Evolutionary conservation across 2,113 vertebrate species (phyloP), one percentile per base, ranked within the genome.

Genomic region (Datnioides undecimradiatus): DNA sequence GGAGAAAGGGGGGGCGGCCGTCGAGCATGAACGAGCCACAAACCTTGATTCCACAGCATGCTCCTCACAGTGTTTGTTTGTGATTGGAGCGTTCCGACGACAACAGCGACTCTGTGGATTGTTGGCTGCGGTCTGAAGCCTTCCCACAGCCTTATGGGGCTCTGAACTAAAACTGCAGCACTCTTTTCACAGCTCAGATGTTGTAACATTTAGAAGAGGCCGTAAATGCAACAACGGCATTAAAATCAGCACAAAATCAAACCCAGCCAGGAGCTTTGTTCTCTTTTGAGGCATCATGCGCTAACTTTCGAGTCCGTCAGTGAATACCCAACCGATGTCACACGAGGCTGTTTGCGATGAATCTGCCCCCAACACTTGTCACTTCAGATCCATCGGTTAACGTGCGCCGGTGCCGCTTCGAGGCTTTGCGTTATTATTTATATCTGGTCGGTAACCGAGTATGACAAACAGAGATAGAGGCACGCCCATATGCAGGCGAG

Each of bases 331-430:
- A 67, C 59, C 38, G 43, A 79, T 86, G 86, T 82, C 85, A 69
- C 62, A 55, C 41, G 11, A 64, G 29, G 6, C 46, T 38, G 73
- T 69, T 75, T 76, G 73, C 68, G 19, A 68, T 60, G 72, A 87
- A 88, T 91, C 78, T 80, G 82, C 86, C 82, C 71, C 76, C 76
- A 84, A 87, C 87, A 88, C 82, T 87, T 90, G 90, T 93, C 92
- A 90, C 85, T 84, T 88, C 51, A 57, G 68, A 89, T 93, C 85
- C 69, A 62, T 88, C 6, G 73, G 68, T 65, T 72, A 76, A 80
- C 72, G 83, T 64, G 58, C 48, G 27, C 46, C 33, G 38, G 72
- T 80, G 80, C 66, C 74, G 87, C 90, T 89, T 58, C 23, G 1
- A 78, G 88, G 83, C 84, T 87, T 64, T 80, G 79, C 49, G 86